Base-by-base conservation (phyloP, 2,888 invertebrate species). In the Lordiphosa andalusiaca region DNA sequence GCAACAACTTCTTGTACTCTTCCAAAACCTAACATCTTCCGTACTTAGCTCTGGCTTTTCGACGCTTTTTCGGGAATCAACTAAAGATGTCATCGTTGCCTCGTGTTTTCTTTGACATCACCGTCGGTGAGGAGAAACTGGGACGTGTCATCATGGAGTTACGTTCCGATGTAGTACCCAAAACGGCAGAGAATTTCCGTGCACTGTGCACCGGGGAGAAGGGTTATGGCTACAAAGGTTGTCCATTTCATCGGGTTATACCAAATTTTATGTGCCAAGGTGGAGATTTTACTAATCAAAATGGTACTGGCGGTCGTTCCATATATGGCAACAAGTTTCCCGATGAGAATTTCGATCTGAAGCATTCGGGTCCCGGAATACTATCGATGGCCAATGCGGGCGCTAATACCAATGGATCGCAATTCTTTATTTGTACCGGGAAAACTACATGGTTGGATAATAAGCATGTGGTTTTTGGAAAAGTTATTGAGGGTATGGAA, bases 171-270 rank as follows among this genome's bases (percentile, higher is more conserved):
- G 58, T 58, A 9, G 56, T 58, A 6, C 58, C 55, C 6, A 58
- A 58, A n/a, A 58, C 58, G n/a, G 58, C 58, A 6, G 58, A 58
- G 42, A 58, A 58, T 9, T 58, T 58, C 16, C 58, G 58, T 1
- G 55, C 54, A 0, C 38, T 58, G 13, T 53, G 57, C 39, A 58
- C 57, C 10, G 57, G 57, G 2, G 55, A 58, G 21, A 58, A 58
- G 54, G 58, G 58, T 2, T 54, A 42, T 7, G 55, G 55, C 13
- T 58, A 58, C 30, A 58, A 58, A 37, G 58, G 58, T 0, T 38
- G 19, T 2, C 36, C 55, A 0, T 54, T 58, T 30, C 58, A 58
- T 7, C 58, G 58, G 1, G 48, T 58, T 6, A 58, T 58, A 6
- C 58, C 58, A 2, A 54, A 55, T 9, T 58, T 58, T 13, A 54